These are phyloP conservation scores for Heliconius hortense DNA, from an alignment of 2,888 invertebrate genomes.

Conservation along the genomic window DNA sequence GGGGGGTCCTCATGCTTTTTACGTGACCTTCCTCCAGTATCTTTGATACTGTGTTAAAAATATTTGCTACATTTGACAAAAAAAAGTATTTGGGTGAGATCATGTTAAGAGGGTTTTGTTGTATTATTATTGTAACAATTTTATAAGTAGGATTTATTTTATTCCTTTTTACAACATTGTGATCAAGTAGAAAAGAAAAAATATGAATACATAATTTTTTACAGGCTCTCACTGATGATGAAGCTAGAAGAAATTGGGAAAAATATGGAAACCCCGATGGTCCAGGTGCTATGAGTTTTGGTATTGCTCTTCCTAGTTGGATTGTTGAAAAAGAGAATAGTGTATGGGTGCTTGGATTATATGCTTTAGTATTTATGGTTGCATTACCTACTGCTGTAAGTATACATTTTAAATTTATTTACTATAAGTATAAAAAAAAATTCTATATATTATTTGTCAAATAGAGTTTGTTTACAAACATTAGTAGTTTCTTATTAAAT, in stretches of 20 bases:
- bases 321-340: slow-evolving; percentile 99
- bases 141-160: too few species aligned
- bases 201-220: slow-evolving; percentile 2
- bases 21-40: too few species aligned
- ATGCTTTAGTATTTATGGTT: slow-evolving; percentile 98
- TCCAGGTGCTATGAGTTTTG: slow-evolving; percentile 99
- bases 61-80: too few species aligned
- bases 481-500: not conserved
- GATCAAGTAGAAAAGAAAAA: not conserved
- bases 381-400: slow-evolving; percentile 92
- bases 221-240: slow-evolving; percentile 97
- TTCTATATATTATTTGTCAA: not conserved
- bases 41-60: too few species aligned
- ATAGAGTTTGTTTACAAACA: not conserved
- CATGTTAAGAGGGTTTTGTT: too few species aligned
- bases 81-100: too few species aligned
- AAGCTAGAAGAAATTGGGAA: slow-evolving; percentile 98
- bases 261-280: slow-evolving; percentile 99
- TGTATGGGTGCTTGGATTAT: slow-evolving; percentile 97
- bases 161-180: not conserved
- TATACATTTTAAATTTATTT: slow-evolving; percentile 11
- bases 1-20: too few species aligned
- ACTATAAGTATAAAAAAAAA: not conserved
- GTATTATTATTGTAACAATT: too few species aligned
- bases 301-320: slow-evolving; percentile 99